A percentile compares a stretch with the other conserved stretches of the same genome.
These are phyloP conservation scores for Andrena cerasifolii DNA, from an alignment of 1,140 invertebrate species.

Conservation along the genomic window DNA sequence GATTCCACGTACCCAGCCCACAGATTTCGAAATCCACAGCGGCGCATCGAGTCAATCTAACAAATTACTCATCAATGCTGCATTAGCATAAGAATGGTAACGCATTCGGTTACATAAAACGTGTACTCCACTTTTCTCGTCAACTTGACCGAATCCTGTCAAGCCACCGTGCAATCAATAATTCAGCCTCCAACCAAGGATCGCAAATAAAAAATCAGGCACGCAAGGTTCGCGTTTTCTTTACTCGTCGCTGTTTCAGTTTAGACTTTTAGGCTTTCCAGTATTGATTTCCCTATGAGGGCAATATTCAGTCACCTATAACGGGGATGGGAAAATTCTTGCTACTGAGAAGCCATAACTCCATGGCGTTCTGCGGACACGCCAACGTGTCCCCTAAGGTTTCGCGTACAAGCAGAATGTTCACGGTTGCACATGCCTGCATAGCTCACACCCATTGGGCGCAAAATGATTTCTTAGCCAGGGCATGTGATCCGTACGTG, in stretches of 20 bases:
- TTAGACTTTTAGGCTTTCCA: background rate
- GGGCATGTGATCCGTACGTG: slow-evolving; percentile 10
- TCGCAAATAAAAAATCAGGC: background rate
- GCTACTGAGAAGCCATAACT: slow-evolving; percentile 18
- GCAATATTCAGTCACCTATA: background rate
- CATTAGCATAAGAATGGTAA: too few species aligned
- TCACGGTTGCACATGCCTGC: slow-evolving; percentile 18
- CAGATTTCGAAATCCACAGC: too few species aligned
- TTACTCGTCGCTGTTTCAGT: background rate
- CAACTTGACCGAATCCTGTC: too few species aligned
- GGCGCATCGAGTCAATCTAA: too few species aligned
- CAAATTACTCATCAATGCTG: too few species aligned
- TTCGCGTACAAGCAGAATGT: slow-evolving; percentile 6
- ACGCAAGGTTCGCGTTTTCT: background rate
- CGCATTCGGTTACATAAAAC: too few species aligned
- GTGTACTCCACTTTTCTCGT: too few species aligned
- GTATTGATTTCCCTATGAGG: background rate
- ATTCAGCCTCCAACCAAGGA: too few species aligned
- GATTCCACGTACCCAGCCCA: too few species aligned
- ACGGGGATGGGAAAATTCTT: background rate
- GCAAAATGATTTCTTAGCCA: slow-evolving; percentile 33
- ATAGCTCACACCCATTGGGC: slow-evolving; percentile 38
- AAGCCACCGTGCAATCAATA: too few species aligned
- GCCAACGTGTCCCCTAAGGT: slow-evolving; percentile 20
- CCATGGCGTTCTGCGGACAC: background rate